Evolutionary conservation across 2,888 invertebrate species (phyloP).

Genomic region (Saturnia japonica): DNA sequence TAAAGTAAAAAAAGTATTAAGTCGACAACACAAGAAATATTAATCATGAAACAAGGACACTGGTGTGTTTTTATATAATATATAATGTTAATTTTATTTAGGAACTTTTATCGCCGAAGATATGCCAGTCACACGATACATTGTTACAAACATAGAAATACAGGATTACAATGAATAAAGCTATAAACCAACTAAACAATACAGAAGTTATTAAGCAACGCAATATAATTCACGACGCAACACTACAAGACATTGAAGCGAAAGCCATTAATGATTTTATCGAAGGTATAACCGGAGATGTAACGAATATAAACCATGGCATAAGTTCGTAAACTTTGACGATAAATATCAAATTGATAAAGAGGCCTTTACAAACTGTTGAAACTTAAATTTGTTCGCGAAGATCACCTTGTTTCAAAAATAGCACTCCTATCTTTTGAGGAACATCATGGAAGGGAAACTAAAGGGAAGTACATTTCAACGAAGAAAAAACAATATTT

Average conservation of each 20-base stretch:
- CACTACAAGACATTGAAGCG: conserved; percentile 35
- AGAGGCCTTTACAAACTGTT: conserved; percentile 27
- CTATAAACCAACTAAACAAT: conserved; percentile 36
- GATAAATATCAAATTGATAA: conserved; percentile 40
- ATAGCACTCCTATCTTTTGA: neutral
- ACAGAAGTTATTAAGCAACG: conserved; percentile 31
- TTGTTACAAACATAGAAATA: no score
- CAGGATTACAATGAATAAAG: neutral
- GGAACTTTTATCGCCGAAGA: no score
- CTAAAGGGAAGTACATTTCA: neutral
- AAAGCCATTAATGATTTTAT: conserved; percentile 40
- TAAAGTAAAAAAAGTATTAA: neutral
- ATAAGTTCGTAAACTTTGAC: conserved; percentile 29
- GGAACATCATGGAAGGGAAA: neutral
- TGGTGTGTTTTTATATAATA: no score
- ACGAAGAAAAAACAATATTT: no score
- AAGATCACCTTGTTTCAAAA: neutral
- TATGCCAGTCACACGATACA: no score
- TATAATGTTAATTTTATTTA: no score
- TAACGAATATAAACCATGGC: conserved; percentile 33
- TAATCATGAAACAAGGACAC: neutral
- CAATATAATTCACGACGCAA: conserved; percentile 35
- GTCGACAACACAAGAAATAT: neutral
- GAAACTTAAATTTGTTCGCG: conserved; percentile 1
- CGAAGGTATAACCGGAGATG: conserved; percentile 40